phyloP scores from a whole-genome alignment of 2,797 vertebrate genomes.

The Micrastur ruficollis region DNA sequence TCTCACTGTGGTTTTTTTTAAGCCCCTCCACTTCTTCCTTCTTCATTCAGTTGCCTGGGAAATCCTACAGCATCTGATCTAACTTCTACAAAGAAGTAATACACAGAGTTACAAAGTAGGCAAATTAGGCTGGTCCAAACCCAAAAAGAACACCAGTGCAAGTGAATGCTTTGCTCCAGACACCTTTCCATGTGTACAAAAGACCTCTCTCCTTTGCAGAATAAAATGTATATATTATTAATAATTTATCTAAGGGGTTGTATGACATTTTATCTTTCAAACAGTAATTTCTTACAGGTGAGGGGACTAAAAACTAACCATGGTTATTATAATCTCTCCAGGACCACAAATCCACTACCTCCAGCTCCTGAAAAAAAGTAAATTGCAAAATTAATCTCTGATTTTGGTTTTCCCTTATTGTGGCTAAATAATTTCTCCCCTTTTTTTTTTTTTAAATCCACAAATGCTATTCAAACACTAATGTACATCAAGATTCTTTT shows the following conservation, averaged over 20 bases:
- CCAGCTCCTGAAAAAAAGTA: not conserved
- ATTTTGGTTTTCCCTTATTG: not conserved
- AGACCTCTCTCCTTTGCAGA: not conserved
- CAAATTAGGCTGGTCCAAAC: not conserved
- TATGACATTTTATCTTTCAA: not conserved
- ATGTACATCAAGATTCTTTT: not conserved
- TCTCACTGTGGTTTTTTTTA: not conserved
- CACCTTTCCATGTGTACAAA: not conserved
- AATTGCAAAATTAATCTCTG: not conserved
- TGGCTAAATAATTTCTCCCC: not conserved
- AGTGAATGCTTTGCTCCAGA: not conserved
- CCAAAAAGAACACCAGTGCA: not conserved
- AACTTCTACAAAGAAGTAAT: not conserved
- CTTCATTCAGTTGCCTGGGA: not conserved
- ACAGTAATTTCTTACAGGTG: not conserved
- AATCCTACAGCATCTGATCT: not conserved
- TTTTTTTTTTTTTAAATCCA: not conserved
- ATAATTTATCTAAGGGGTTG: not conserved
- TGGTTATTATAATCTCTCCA: not conserved
- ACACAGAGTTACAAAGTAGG: not conserved
- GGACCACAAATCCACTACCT: not conserved
- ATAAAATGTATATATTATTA: not conserved
- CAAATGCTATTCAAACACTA: not conserved
- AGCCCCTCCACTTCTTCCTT: not conserved
- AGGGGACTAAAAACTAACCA: not conserved